Evolutionary conservation across 2,113 vertebrate species (phyloP), one percentile per base, ranked within the genome.

Genomic region (Nothocercus nigrocapillus): DNA sequence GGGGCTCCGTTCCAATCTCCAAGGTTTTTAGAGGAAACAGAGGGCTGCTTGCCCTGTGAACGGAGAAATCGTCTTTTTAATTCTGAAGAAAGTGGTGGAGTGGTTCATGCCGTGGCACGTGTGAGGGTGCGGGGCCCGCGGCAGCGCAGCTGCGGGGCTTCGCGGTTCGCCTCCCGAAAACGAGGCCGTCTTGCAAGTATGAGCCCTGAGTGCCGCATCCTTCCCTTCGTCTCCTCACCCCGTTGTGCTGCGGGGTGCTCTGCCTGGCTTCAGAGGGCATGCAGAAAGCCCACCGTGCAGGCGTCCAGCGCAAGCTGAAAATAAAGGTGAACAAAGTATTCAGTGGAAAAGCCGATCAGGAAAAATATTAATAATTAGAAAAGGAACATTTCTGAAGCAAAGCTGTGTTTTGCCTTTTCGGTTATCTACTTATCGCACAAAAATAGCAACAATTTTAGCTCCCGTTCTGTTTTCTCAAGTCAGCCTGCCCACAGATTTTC

Each of bases 401-500:
- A 95, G 94, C 96, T 79, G 78, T 94, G 70, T 94, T 95, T 94
- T 93, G 80, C 82, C 58, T 96, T 96, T 97, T 95, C 82, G 67
- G 88, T 96, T 97, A 95, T 93, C 92, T 95, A 76, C 93, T 94
- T 92, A 92, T 67, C 69, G 66, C 84, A 69, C 92, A 93, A 92
- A 96, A 97, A 96, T 96, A 96, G 95, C 86, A 89, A 92, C 93
- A 92, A 73, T 92, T 94, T 96, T 93, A 96, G 85, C 95, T 96
- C 90, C 86, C 74, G 49, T 97, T 96, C 93, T 96, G 81, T 96
- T 96, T 97, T 89, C 93, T 93, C 90, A 94, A 96, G 95, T 94
- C 92, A 96, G 88, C 92, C 96, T 94, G 95, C 95, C 95, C 94
- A 96, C 95, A 93, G 93, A 84, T 97, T 95, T 94, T 95, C 95